phyloP scores from a whole-genome alignment of 1,140 invertebrate genomes.

The Tribolium madens region DNA sequence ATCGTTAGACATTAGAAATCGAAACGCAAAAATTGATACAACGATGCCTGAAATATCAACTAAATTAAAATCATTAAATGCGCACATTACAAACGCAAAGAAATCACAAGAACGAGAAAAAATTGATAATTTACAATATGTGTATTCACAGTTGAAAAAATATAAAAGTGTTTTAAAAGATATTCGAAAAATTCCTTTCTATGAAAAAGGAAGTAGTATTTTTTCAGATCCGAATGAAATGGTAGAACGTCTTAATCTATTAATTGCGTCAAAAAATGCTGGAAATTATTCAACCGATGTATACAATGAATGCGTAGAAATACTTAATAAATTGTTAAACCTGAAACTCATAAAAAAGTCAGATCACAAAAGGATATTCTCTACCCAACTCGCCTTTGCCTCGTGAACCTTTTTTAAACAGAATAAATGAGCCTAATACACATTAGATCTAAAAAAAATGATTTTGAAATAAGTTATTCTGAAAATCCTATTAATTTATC shows the following conservation, averaged over 20 bases:
- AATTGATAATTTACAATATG: conserved; percentile 38
- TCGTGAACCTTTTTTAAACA: conserved; percentile 31
- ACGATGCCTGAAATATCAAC: conserved; percentile 33
- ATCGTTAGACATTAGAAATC: conserved; percentile 41
- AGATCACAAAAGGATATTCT: conserved; percentile 45
- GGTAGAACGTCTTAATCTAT: conserved; percentile 43
- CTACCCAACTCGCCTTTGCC: neutral
- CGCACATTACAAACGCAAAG: conserved; percentile 38
- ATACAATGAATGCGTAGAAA: conserved; percentile 45
- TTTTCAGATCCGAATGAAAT: conserved; percentile 33
- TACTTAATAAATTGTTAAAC: conserved; percentile 43
- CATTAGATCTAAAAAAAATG: conserved; percentile 29
- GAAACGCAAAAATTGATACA: conserved; percentile 45
- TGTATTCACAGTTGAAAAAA: conserved; percentile 31
- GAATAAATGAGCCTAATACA: conserved; percentile 40
- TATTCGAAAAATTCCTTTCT: conserved; percentile 35
- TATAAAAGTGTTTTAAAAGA: conserved; percentile 41
- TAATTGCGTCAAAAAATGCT: conserved; percentile 47
- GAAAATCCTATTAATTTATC: conserved; percentile 42
- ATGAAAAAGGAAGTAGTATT: conserved; percentile 32
- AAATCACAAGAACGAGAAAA: conserved; percentile 41
- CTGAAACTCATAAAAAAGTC: conserved; percentile 40
- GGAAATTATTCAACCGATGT: conserved; percentile 44
- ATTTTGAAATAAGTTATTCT: conserved; percentile 45
- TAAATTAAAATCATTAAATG: conserved; percentile 45